Evolutionary conservation across 1,140 invertebrate genomes (phyloP).

Genomic region (Brachionus rubens): DNA sequence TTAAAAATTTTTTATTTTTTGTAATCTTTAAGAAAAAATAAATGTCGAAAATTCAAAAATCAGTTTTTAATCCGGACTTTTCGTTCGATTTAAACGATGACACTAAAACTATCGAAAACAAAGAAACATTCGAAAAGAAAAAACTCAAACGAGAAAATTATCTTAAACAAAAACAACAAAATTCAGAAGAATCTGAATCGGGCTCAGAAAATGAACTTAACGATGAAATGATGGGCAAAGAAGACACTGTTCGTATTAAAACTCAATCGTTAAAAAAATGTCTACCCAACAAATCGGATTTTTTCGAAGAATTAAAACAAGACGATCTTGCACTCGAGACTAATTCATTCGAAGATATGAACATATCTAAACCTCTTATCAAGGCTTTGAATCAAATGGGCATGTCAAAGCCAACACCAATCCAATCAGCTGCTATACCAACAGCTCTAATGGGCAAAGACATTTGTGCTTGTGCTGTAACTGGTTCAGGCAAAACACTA

Average conservation of each 20-base stretch:
- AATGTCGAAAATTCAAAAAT: background rate
- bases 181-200: background rate
- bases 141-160: slow-evolving; percentile 14
- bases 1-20: background rate
- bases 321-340: background rate
- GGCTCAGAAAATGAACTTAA: background rate
- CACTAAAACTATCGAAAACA: background rate
- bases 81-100: slow-evolving; percentile 14
- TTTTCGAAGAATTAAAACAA: slow-evolving; percentile 22
- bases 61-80: slow-evolving; percentile 36
- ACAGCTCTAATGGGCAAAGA: slow-evolving; percentile 82
- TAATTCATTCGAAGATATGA: slow-evolving; percentile 26
- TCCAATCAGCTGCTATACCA: slow-evolving; percentile 89
- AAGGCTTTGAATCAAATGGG: slow-evolving; percentile 35
- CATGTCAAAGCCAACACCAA: slow-evolving; percentile 82
- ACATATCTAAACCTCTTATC: slow-evolving; percentile 43
- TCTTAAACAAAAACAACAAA: background rate
- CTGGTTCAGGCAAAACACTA: slow-evolving; percentile 90
- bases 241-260: slow-evolving; percentile 16
- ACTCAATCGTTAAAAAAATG: background rate
- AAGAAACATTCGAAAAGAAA: background rate
- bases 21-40: no score
- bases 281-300: background rate
- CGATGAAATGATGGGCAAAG: background rate
- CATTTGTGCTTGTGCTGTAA: slow-evolving; percentile 91